Base-by-base conservation (phyloP, 2,113 vertebrate species). In the Eleginops maclovinus region DNA sequence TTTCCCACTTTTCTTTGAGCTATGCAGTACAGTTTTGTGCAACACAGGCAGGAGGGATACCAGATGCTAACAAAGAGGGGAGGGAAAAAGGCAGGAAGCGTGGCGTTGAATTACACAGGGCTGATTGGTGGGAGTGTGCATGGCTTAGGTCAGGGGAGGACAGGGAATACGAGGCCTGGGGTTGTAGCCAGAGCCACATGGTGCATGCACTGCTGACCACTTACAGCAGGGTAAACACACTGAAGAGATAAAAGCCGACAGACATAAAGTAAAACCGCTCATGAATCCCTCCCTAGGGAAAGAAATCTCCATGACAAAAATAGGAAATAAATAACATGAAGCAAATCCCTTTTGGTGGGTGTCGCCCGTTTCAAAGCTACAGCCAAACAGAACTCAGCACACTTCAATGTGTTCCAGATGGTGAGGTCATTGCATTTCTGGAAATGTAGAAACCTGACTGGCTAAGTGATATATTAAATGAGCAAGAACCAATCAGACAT, bases 401-500 rank as follows among this genome's bases (percentile, higher is more conserved):
- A 41, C 31, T 69, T 73, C 79, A 77, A 89, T 90, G 64, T 40
- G 16, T 91, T 89, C 86, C 91, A 92, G 90, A 90, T 89, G 86
- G 68, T 77, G 75, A 83, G 68, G 84, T 51, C 6, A 79, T 81
- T 88, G 86, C 40, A 81, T 84, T 86, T 83, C 58, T 77, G 69
- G 77, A 75, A 86, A 78, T 8, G 22, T 9, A 49, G 77, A 66
- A 53, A 41, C 64, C 15, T 0, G 60, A 70, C 74, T 72, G 50
- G n/a, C n/a, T 59, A 73, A 65, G 36, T 55, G 53, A 87, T 71
- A 80, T 53, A 75, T 69, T 28, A 68, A 73, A 64, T 50, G 63
- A 63, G 56, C 36, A 3, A 67, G 17, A 77, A 77, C 59, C 43
- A 36, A 58, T 65, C 46, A 14, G 65, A 46, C 54, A 17, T 66